These are phyloP conservation scores for Rutpela maculata DNA, from an alignment of 2,888 invertebrate genomes.

Conservation along the genomic window DNA sequence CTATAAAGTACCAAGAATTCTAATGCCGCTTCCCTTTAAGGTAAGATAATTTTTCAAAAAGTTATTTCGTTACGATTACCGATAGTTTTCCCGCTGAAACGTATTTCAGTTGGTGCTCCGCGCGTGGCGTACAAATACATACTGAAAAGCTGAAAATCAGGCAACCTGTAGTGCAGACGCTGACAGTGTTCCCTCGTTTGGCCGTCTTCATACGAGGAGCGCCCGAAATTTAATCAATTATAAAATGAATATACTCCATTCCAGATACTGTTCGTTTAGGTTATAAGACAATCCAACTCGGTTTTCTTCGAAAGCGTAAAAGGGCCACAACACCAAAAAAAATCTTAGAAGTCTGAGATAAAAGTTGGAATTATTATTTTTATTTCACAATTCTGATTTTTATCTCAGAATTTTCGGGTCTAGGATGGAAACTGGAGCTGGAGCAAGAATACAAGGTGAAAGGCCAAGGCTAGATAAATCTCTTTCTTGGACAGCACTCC, in stretches of 20 bases:
- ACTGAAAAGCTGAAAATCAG: constrained; percentile 47
- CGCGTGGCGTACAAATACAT: constrained; percentile 39
- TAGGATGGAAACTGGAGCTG: too few relatives aligned
- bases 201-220: background rate
- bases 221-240: background rate
- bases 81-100: constrained; percentile 35
- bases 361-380: too few relatives aligned
- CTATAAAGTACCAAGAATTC: background rate
- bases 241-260: background rate
- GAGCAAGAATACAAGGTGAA: too few relatives aligned
- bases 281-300: too few relatives aligned
- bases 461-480: too few relatives aligned
- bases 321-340: too few relatives aligned
- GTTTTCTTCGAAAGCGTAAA: too few relatives aligned
- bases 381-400: too few relatives aligned
- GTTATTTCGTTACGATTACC: background rate
- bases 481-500: too few relatives aligned
- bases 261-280: too few relatives aligned
- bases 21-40: background rate
- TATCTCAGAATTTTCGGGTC: too few relatives aligned
- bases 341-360: too few relatives aligned
- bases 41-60: background rate
- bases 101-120: constrained; percentile 23
- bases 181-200: background rate
- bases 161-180: constrained; percentile 44